Evolutionary conservation across 1,140 invertebrate genomes (phyloP).

Genomic region (Diorhabda sublineata): DNA sequence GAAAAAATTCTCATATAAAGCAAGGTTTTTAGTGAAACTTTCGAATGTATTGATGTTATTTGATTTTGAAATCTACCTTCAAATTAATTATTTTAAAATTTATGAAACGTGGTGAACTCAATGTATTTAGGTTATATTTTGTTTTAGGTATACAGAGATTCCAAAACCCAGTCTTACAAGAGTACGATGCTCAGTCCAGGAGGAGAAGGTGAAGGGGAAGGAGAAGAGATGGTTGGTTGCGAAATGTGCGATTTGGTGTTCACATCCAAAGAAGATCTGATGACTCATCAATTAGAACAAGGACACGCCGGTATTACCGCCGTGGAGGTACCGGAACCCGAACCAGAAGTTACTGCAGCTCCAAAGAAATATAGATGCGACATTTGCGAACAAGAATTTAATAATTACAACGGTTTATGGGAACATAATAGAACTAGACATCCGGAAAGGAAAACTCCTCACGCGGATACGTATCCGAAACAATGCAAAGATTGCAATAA

Average conservation of each 20-base stretch:
- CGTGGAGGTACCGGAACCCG: slow-evolving; percentile 12
- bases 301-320: neutral
- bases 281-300: slow-evolving; percentile 32
- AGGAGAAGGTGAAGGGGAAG: slow-evolving; percentile 14
- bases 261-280: slow-evolving; percentile 32
- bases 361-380: slow-evolving; percentile 32
- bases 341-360: slow-evolving; percentile 4
- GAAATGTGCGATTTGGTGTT: slow-evolving; percentile 37
- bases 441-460: slow-evolving; percentile 20
- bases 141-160: slow-evolving; percentile 45
- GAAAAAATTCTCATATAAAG: no score
- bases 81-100: no score
- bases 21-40: no score
- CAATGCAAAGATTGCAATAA: slow-evolving; percentile 39
- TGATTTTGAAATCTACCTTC: no score
- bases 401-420: slow-evolving; percentile 31
- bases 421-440: slow-evolving; percentile 38
- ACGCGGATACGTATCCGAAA: slow-evolving; percentile 29
- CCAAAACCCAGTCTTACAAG: slow-evolving; percentile 39
- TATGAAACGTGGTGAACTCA: no score
- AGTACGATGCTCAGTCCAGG: slow-evolving; percentile 36
- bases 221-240: slow-evolving; percentile 27
- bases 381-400: slow-evolving; percentile 33
- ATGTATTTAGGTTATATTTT: neutral
- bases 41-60: no score